A percentile compares a stretch with the other conserved stretches of the same genome.
These are phyloP conservation scores for Chironex yamaguchii DNA, from an alignment of 30 jellyfish, hydroid and myxozoan genomes.

Conservation along the genomic window DNA sequence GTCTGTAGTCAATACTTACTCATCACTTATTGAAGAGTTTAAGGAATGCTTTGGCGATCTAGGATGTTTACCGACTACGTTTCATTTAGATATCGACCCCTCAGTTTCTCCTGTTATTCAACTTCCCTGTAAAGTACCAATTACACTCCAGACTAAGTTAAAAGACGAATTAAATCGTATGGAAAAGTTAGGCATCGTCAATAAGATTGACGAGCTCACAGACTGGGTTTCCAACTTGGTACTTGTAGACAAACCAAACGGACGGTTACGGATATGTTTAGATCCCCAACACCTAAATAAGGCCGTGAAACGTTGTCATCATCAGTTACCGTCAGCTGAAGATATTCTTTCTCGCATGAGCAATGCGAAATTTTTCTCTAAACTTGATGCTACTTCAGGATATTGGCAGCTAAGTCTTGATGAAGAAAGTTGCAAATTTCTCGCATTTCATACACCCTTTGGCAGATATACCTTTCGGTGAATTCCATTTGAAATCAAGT, in stretches of 20 bases:
- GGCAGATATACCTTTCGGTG: constrained; percentile 13
- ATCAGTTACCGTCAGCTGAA: constrained; percentile 59
- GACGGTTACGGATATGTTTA: constrained; percentile 63
- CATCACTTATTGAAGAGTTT: too few species aligned
- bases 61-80: constrained; percentile 26
- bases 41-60: constrained; percentile 68
- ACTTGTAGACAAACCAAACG: constrained; percentile 55
- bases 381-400: constrained; percentile 29
- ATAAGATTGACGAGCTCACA: constrained; percentile 38
- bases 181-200: constrained; percentile 58
- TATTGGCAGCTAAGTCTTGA: constrained; percentile 42
- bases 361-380: constrained; percentile 33
- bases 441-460: not conserved
- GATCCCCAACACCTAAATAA: constrained; percentile 40
- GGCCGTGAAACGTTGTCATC: constrained; percentile 27
- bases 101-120: constrained; percentile 24
- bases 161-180: constrained; percentile 59
- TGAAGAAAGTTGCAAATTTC: constrained; percentile 12
- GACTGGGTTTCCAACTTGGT: constrained; percentile 69
- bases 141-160: constrained; percentile 2
- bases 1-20: too few species aligned
- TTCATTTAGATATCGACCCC: constrained; percentile 36
- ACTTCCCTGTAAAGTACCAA: constrained; percentile 64
- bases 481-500: constrained; percentile 31
- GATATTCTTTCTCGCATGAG: constrained; percentile 24